These are phyloP conservation scores for Helobdella robusta DNA, from an alignment of 2,888 invertebrate species.

Conservation along the genomic window DNA sequence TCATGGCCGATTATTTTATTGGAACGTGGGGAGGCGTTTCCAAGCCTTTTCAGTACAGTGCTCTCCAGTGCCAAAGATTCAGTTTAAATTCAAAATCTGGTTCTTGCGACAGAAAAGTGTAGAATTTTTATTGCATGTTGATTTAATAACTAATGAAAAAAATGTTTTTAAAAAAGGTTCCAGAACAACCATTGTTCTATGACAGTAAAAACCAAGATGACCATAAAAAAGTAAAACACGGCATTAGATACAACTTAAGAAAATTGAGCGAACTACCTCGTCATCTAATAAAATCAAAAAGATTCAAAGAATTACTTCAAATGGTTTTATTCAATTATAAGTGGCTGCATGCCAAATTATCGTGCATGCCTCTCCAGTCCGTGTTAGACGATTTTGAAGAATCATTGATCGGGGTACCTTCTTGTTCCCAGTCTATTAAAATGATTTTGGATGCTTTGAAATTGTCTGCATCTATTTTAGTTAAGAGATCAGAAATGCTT, in stretches of 20 bases:
- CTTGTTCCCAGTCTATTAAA: constrained; percentile 42
- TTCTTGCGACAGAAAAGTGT: constrained; percentile 58
- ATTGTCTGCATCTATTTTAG: constrained; percentile 83
- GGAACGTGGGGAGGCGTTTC: constrained; percentile 92
- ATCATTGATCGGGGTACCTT: constrained; percentile 52
- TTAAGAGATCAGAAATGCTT: constrained; percentile 84
- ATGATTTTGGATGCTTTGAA: constrained; percentile 54
- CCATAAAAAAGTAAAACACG: constrained; percentile 1
- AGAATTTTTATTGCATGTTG: too few relatives aligned
- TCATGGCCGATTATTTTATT: constrained; percentile 92
- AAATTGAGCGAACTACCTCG: constrained; percentile 87
- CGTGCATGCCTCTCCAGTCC: constrained; percentile 74
- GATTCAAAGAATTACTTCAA: constrained; percentile 79
- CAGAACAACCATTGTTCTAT: constrained; percentile 36
- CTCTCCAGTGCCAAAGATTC: constrained; percentile 77
- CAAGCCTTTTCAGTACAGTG: constrained; percentile 92
- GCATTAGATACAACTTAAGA: constrained; percentile 74
- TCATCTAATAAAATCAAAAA: constrained; percentile 79
- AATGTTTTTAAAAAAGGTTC: constrained; percentile 47
- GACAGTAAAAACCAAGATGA: constrained; percentile 9
- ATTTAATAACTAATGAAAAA: too few relatives aligned
- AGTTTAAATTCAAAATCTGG: constrained; percentile 58
- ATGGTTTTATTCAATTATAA: constrained; percentile 92
- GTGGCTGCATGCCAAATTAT: constrained; percentile 90
- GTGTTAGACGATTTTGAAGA: constrained; percentile 92